Conservation (phyloP, 2,888 invertebrate species). For the Oligia fasciuncula region DNA sequence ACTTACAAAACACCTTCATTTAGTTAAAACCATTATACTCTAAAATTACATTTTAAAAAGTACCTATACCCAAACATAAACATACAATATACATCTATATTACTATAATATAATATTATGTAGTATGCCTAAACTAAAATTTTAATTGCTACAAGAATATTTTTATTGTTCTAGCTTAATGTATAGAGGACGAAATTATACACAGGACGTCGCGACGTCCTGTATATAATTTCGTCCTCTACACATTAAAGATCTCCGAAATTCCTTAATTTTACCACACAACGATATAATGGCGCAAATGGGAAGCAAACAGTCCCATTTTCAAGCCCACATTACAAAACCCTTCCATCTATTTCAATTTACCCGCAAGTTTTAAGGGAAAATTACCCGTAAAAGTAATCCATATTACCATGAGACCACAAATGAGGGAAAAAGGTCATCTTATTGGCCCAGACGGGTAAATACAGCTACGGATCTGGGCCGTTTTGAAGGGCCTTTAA, state of each 20-base stretch:
- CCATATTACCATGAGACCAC: conserved; percentile 60
- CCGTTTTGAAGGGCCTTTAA: conserved; percentile 24
- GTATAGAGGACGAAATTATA: too few relatives aligned
- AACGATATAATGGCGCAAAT: conserved; percentile 49
- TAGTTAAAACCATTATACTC: background rate
- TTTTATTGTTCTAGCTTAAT: background rate
- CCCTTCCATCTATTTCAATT: conserved; percentile 66
- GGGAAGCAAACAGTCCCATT: conserved; percentile 49
- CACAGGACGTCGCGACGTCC: background rate
- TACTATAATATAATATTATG: too few relatives aligned
- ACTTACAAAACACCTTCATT: background rate
- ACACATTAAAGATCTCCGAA: conserved; percentile 39
- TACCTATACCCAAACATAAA: background rate
- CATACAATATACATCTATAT: too few relatives aligned
- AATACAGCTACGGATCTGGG: conserved; percentile 40
- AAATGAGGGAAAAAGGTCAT: conserved; percentile 65
- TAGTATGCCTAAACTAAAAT: background rate
- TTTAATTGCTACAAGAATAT: conserved; percentile 7
- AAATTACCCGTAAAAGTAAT: conserved; percentile 65
- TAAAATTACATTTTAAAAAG: background rate
- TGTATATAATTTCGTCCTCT: conserved; percentile 10
- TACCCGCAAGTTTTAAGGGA: conserved; percentile 61
- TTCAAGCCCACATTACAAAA: conserved; percentile 52
- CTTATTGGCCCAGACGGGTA: conserved; percentile 43
- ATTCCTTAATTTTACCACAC: conserved; percentile 50